These are phyloP conservation scores for Salarias fasciatus DNA, from an alignment of 2,797 vertebrate species.

Conservation along the genomic window DNA sequence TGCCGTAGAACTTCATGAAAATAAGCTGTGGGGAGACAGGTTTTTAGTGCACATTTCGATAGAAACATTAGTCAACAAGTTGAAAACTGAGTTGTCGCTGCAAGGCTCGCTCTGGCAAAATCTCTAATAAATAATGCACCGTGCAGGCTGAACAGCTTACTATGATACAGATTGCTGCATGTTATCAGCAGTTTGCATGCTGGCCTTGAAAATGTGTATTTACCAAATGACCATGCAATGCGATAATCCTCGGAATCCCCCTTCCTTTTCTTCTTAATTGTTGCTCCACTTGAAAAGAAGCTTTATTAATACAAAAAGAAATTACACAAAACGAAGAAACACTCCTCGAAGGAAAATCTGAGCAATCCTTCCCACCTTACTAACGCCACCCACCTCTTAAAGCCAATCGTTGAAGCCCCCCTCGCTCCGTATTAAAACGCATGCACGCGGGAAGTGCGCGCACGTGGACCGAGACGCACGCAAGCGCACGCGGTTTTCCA, in stretches of 20 bases:
- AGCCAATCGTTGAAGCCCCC: constrained; percentile 58
- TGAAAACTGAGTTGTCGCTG: neutral
- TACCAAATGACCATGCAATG: neutral
- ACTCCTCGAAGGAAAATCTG: neutral
- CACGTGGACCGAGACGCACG: neutral
- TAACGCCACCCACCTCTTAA: constrained; percentile 50
- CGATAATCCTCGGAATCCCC: neutral
- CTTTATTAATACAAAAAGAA: too few species aligned
- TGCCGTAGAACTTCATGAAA: too few species aligned
- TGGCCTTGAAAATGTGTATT: too few species aligned
- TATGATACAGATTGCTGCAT: too few species aligned
- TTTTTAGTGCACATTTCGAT: neutral
- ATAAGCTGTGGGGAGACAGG: too few species aligned
- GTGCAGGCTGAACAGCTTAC: too few species aligned
- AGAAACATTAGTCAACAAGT: constrained; percentile 1
- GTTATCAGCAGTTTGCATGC: too few species aligned
- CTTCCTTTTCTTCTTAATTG: neutral
- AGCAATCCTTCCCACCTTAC: neutral
- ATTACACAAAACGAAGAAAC: neutral
- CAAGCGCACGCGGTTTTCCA: constrained; percentile 35
- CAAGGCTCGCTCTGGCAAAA: neutral
- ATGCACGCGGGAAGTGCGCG: neutral
- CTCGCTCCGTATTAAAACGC: constrained; percentile 37
- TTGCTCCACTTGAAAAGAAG: neutral
- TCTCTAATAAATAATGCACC: neutral